These are phyloP conservation scores for Cerastis rubricosa DNA, from an alignment of 2,888 invertebrate genomes.

Conservation along the genomic window DNA sequence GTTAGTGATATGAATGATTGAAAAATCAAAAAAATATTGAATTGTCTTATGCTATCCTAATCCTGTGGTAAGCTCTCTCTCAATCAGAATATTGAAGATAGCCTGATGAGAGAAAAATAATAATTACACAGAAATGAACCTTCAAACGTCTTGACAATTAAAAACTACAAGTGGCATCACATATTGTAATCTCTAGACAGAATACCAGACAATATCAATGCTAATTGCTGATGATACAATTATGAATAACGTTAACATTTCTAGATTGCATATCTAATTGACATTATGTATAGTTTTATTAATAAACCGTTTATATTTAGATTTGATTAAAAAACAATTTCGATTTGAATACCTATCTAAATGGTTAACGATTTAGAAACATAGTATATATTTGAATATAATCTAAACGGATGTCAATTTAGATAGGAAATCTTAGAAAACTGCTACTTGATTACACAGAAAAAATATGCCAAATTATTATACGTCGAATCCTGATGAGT, in stretches of 20 bases:
- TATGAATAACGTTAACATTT: neutral
- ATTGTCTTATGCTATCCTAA: too few relatives aligned
- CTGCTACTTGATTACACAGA: neutral
- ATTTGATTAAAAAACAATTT: neutral
- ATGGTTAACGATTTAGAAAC: neutral
- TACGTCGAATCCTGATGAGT: neutral
- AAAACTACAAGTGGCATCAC: neutral
- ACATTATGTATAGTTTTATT: neutral
- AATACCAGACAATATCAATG: neutral
- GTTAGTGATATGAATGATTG: too few relatives aligned
- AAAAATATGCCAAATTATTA: neutral
- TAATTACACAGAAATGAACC: too few relatives aligned
- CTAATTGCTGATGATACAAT: neutral
- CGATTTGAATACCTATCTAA: neutral
- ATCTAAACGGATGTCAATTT: neutral
- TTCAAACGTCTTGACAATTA: neutral
- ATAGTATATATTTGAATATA: neutral
- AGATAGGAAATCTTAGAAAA: neutral
- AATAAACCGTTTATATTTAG: neutral
- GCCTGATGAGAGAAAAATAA: too few relatives aligned
- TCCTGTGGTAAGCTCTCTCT: too few relatives aligned
- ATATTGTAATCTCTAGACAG: constrained; percentile 14
- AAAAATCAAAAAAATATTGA: too few relatives aligned
- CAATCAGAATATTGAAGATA: too few relatives aligned
- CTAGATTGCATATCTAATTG: neutral